phyloP scores from a whole-genome alignment of 2,888 invertebrate species.

The Diarsia brunnea region DNA sequence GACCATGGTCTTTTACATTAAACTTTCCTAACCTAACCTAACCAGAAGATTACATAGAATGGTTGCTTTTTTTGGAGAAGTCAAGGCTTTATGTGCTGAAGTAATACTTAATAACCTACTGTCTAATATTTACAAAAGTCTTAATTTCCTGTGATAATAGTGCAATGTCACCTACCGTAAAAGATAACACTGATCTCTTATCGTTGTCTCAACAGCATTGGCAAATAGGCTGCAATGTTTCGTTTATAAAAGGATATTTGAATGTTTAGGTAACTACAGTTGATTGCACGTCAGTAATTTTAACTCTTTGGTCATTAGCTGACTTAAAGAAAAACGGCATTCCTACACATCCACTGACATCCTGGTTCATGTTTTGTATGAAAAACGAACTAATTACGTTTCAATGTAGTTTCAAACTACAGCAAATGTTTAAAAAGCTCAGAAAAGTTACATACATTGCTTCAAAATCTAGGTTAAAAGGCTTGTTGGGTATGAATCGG shows the following conservation, averaged over 20 bases:
- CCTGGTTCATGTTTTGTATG: background rate
- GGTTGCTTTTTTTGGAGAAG: background rate
- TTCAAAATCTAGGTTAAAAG: slow-evolving; percentile 49
- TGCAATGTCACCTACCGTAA: slow-evolving; percentile 5
- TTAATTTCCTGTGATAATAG: background rate
- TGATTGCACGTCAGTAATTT: too few species aligned
- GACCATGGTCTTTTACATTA: background rate
- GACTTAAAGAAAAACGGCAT: background rate
- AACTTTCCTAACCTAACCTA: background rate
- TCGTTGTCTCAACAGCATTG: slow-evolving; percentile 4
- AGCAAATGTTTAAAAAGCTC: slow-evolving; percentile 14
- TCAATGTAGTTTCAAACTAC: background rate
- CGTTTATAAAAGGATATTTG: background rate
- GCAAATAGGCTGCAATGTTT: background rate
- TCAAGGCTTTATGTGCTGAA: background rate
- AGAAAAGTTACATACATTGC: slow-evolving; percentile 29
- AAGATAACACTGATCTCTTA: slow-evolving; percentile 37
- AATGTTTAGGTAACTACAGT: background rate
- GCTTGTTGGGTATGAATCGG: slow-evolving; percentile 32
- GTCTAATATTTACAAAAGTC: background rate
- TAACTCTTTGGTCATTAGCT: background rate
- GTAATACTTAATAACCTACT: background rate
- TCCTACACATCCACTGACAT: background rate
- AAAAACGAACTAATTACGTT: slow-evolving; percentile 24
- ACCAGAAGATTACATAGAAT: background rate